Evolutionary conservation across 1,140 invertebrate genomes (phyloP).

Genomic region (Melanaphis sacchari): DNA sequence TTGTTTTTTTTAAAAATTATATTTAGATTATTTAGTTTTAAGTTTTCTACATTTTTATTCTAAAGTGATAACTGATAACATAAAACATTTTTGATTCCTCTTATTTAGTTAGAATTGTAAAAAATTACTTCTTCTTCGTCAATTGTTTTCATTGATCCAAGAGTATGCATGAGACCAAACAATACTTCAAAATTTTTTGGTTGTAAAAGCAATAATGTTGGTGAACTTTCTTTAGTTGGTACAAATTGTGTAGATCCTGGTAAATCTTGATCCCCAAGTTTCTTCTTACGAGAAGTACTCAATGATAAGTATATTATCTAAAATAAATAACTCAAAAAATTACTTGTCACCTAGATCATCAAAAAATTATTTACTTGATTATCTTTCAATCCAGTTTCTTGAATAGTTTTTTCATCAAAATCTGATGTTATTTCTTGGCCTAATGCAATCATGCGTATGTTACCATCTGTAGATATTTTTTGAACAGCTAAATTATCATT

Average conservation of each 20-base stretch:
- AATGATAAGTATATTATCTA: constrained; percentile 89
- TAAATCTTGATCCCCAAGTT: constrained; percentile 73
- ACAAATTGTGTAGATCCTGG: constrained; percentile 79
- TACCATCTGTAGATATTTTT: constrained; percentile 72
- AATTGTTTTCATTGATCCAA: constrained; percentile 82
- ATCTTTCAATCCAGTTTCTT: constrained; percentile 92
- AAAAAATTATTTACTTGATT: constrained; percentile 66
- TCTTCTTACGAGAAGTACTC: constrained; percentile 78
- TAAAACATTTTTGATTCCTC: background rate
- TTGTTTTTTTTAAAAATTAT: background rate
- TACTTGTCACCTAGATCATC: background rate
- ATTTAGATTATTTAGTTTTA: background rate
- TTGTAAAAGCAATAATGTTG: constrained; percentile 82
- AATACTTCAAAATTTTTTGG: constrained; percentile 89
- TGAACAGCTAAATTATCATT: constrained; percentile 46
- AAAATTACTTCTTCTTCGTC: constrained; percentile 71
- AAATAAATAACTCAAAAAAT: constrained; percentile 58
- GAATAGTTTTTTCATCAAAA: constrained; percentile 87
- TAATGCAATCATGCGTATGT: constrained; percentile 89
- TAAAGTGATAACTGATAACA: too few relatives aligned
- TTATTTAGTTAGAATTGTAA: background rate
- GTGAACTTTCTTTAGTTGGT: constrained; percentile 81
- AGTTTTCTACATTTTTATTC: background rate
- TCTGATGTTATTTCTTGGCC: constrained; percentile 93
- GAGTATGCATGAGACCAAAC: constrained; percentile 86